phyloP scores from a whole-genome alignment of 2,797 vertebrate genomes.

The Cossypha polioptera region DNA sequence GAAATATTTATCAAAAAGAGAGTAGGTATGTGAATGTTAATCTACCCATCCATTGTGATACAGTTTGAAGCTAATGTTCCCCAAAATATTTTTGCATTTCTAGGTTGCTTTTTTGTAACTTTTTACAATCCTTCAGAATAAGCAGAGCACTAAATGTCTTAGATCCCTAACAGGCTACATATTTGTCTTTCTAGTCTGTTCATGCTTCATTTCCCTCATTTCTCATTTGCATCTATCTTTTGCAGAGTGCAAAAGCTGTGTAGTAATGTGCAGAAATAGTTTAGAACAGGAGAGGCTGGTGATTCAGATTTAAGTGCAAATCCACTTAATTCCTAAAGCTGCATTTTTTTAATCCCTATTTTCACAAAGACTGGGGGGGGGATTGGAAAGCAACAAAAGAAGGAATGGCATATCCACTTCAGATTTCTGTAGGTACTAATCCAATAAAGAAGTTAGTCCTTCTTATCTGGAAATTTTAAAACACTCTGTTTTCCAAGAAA shows the following conservation, averaged over 20 bases:
- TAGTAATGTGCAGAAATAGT: not conserved
- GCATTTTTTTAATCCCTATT: not conserved
- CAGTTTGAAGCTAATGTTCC: not conserved
- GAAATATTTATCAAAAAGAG: not conserved
- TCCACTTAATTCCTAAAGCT: not conserved
- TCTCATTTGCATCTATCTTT: not conserved
- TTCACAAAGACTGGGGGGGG: not conserved
- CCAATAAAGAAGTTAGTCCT: not conserved
- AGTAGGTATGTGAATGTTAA: not conserved
- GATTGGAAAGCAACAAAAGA: not conserved
- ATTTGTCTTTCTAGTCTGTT: not conserved
- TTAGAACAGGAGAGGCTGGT: not conserved
- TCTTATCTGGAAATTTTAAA: not conserved
- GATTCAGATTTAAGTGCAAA: not conserved
- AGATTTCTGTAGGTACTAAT: not conserved
- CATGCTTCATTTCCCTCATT: not conserved
- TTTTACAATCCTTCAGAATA: not conserved
- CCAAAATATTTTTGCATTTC: not conserved
- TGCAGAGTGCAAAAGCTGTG: not conserved
- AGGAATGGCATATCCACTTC: not conserved
- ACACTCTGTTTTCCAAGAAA: not conserved
- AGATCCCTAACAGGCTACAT: not conserved
- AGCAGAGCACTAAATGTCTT: not conserved
- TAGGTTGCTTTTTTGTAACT: not conserved
- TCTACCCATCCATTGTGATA: not conserved